Conservation (phyloP, 2,113 vertebrate species). For the Cyprinodon tularosa region DNA sequence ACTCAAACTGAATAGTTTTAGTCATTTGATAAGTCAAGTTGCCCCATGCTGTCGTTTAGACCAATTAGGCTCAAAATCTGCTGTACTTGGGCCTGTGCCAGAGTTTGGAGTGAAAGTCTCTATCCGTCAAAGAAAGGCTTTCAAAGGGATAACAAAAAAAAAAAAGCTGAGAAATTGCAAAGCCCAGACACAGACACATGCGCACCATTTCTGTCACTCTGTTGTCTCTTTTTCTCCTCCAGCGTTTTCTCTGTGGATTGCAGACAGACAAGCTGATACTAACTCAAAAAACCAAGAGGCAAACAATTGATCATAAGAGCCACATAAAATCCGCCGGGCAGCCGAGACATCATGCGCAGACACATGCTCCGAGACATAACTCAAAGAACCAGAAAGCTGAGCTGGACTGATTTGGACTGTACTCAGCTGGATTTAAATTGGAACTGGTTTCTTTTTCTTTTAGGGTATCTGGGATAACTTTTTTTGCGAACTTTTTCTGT, state of each 20-base stretch:
- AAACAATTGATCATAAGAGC: conserved; percentile 51
- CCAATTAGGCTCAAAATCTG: conserved; percentile 71
- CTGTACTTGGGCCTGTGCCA: conserved; percentile 57
- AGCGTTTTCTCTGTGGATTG: conserved; percentile 20
- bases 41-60: conserved; percentile 61
- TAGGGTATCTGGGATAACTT: neutral
- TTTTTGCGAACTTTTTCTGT: neutral
- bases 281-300: conserved; percentile 43
- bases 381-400: conserved; percentile 21
- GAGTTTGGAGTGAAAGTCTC: conserved; percentile 54
- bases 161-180: conserved; percentile 19
- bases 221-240: conserved; percentile 29
- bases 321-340: conserved; percentile 42
- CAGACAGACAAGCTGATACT: conserved; percentile 38
- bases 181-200: neutral
- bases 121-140: conserved; percentile 43
- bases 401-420: neutral
- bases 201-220: conserved; percentile 33
- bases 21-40: conserved; percentile 55
- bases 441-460: neutral
- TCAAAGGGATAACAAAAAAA: conserved; percentile 32
- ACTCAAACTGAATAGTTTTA: conserved; percentile 32
- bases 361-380: neutral
- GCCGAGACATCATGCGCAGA: conserved; percentile 5
- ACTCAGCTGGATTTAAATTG: neutral